These are phyloP conservation scores for Ophioderma brevispina DNA, from an alignment of 35 echinoderm and acorn worm genomes.

Conservation along the genomic window DNA sequence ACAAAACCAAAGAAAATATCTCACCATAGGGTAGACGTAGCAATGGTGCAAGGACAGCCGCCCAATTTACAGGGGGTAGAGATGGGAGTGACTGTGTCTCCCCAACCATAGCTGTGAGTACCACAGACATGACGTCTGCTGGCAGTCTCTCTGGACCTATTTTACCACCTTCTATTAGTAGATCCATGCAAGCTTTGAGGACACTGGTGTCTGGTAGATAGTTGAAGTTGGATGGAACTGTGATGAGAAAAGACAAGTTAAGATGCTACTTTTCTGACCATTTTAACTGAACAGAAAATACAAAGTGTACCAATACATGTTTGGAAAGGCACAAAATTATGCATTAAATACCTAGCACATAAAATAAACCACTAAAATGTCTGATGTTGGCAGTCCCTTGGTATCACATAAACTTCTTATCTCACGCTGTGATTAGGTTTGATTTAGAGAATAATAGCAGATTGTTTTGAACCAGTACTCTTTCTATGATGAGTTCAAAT, in stretches of 20 bases:
- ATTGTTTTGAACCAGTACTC: no score
- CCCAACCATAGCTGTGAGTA: not conserved
- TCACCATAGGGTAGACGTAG: constrained; percentile 29
- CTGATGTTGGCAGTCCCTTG: no score
- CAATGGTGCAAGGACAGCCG: constrained; percentile 6
- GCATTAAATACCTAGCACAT: no score
- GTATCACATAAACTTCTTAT: no score
- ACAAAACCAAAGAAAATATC: not conserved
- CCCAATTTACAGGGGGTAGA: constrained; percentile 26
- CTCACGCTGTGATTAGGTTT: no score
- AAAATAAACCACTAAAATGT: no score
- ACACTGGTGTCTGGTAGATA: constrained; percentile 31
- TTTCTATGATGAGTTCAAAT: no score
- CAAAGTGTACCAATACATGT: no score
- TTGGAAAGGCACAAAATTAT: no score
- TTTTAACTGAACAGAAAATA: no score
- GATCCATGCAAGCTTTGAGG: constrained; percentile 16
- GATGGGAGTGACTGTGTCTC: not conserved
- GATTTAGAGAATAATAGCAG: no score
- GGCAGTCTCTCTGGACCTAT: not conserved
- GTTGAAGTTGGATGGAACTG: constrained; percentile 1
- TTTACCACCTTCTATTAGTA: constrained; percentile 3
- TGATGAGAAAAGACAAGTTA: not conserved
- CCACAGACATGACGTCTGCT: not conserved
- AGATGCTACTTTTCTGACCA: no score